Evolutionary conservation across 2,797 vertebrate genomes (phyloP).

Genomic region (Neostethus bicornis): DNA sequence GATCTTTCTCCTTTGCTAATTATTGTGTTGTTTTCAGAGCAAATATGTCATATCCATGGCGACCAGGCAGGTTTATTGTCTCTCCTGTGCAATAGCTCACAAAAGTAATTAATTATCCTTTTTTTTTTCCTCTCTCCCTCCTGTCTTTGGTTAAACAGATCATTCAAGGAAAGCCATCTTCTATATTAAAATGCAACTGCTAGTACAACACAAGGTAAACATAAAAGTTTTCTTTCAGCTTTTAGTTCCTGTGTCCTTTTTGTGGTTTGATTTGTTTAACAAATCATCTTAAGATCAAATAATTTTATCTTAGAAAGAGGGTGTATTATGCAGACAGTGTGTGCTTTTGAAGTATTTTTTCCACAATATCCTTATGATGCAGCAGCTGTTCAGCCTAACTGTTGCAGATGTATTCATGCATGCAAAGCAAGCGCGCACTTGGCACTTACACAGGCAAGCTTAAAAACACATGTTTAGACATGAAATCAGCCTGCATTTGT

Average conservation of each 20-base stretch:
- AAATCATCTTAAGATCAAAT: constrained; percentile 42
- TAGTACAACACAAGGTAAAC: constrained; percentile 95
- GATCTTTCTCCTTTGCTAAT: constrained; percentile 99
- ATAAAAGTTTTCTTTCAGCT: constrained; percentile 84
- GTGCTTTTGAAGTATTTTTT: constrained; percentile 69
- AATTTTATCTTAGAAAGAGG: constrained; percentile 40
- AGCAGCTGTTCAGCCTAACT: constrained; percentile 74
- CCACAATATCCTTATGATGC: constrained; percentile 59
- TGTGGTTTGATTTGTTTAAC: constrained; percentile 27
- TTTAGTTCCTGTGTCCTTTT: constrained; percentile 56
- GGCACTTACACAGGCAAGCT: constrained; percentile 60
- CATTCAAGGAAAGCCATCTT: constrained; percentile 98
- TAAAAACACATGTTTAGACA: constrained; percentile 71
- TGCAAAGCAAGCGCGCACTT: constrained; percentile 69
- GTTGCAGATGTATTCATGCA: constrained; percentile 76
- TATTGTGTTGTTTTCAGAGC: constrained; percentile 99
- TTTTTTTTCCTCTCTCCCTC: constrained; percentile 83
- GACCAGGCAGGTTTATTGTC: constrained; percentile 99
- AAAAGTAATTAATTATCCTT: constrained; percentile 99
- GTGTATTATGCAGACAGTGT: constrained; percentile 42
- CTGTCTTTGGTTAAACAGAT: constrained; percentile 99
- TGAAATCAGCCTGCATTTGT: constrained; percentile 60
- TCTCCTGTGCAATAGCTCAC: constrained; percentile 99
- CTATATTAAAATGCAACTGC: constrained; percentile 84
- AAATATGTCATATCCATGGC: constrained; percentile 99